Evolutionary conservation across 2,888 invertebrate genomes (phyloP).

Genomic region (Octonoba sinensis): DNA sequence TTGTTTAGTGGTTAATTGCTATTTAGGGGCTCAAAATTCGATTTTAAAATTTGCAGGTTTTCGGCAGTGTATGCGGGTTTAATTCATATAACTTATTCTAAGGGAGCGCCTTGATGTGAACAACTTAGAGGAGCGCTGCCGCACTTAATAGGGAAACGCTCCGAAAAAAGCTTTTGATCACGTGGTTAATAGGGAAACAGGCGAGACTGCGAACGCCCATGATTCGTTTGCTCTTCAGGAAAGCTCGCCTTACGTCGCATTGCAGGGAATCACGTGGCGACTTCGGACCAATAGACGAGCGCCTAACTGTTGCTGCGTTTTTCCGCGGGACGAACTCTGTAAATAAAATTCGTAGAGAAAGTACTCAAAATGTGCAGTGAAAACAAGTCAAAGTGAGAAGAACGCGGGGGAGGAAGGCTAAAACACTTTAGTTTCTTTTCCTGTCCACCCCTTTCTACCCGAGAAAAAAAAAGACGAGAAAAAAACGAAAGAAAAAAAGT

Average conservation of each 20-base stretch:
- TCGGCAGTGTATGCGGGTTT: too few species aligned
- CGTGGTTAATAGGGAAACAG: constrained; percentile 25
- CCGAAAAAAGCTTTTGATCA: constrained; percentile 40
- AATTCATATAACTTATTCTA: too few species aligned
- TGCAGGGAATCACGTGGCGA: constrained; percentile 53
- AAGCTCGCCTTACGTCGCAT: constrained; percentile 53
- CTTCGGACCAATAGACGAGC: constrained; percentile 42
- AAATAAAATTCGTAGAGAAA: constrained; percentile 44
- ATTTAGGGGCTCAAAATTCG: too few species aligned
- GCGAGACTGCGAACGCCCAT: constrained; percentile 21
- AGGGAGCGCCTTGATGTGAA: too few species aligned
- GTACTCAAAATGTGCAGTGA: constrained; percentile 37
- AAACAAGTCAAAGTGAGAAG: constrained; percentile 12
- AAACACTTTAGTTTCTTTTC: constrained; percentile 1
- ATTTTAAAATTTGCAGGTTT: too few species aligned
- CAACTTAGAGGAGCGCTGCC: too few species aligned
- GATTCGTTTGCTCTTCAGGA: constrained; percentile 36
- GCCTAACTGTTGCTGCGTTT: constrained; percentile 62
- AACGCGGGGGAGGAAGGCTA: not conserved
- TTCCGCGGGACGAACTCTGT: constrained; percentile 47
- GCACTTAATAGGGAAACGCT: too few species aligned
- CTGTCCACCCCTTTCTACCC: not conserved
- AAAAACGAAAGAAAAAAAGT: constrained; percentile 1
- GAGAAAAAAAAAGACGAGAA: not conserved
- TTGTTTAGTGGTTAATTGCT: too few species aligned